Evolutionary conservation across 2,113 vertebrate species (phyloP), one percentile per base, ranked within the genome.

Genomic region (Corythaixoides concolor): DNA sequence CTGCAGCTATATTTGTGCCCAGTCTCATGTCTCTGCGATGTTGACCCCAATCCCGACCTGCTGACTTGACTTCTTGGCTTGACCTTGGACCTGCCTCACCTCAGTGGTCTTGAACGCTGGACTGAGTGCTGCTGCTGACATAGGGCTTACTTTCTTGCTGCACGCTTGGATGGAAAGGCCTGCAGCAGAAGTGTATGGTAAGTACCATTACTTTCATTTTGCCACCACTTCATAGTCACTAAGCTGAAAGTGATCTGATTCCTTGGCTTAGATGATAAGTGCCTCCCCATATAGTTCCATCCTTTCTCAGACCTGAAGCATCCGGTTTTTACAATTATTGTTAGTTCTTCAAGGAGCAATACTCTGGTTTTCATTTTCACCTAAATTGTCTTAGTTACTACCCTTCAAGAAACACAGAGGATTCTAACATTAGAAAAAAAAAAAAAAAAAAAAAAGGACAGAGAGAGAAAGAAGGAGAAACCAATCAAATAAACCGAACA

Each of bases 111-210:
- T 22, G 19, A 56, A 35, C 1, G 5, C 9, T 30, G 32, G 41
- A 41, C 32, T 68, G 53, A 27, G 41, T 35, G 24, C 22, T 69
- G 32, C 20, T 70, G 27, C n/a, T 62, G 27, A 8, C 15, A 12
- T 3, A n/a, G 37, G 30, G 13, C 22, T 74, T 67, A 11, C 19
- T 49, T 78, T 47, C 43, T 30, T 9, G 39, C 45, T 43, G 19
- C 2, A 0, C 37, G n/a, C 30, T 43, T 0, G 0, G 12, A 27
- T 12, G 11, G 39, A 72, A 77, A 67, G 21, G 6, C 23, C 47
- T 58, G 21, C 16, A 59, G 45, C 33, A 47, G 56, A 39, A 62
- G 11, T 9, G 3, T 19, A 17, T 26, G 15, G 6, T 66, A 60
- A 43, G 26, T 75, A 59, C 6, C 8, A 11, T 30, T 53, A 18